A percentile compares a stretch with the other conserved stretches of the same genome.
These are phyloP conservation scores for Calephelis perditalis DNA, from an alignment of 2,888 invertebrate species.

Conservation along the genomic window DNA sequence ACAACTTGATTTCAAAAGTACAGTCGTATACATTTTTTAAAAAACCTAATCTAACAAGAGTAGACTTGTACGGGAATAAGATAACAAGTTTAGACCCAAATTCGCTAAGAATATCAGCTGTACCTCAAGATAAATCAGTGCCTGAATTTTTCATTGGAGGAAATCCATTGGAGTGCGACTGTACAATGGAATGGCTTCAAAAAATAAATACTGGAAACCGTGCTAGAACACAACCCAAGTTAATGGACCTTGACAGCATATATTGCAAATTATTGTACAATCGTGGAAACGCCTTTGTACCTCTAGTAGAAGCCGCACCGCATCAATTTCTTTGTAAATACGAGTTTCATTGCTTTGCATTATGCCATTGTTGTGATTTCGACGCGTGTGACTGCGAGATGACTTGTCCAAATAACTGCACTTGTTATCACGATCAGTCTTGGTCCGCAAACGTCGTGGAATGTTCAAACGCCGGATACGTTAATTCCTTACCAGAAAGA, in stretches of 20 bases:
- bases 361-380: conserved; percentile 94
- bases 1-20: conserved; percentile 89
- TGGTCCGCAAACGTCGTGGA: conserved; percentile 93
- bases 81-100: conserved; percentile 87
- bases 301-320: conserved; percentile 86
- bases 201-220: conserved; percentile 86
- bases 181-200: conserved; percentile 94
- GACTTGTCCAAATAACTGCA: conserved; percentile 92
- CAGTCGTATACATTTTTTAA: conserved; percentile 93
- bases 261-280: conserved; percentile 89
- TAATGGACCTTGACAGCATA: conserved; percentile 90
- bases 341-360: conserved; percentile 89
- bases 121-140: conserved; percentile 83
- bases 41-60: conserved; percentile 89
- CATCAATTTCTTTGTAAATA: conserved; percentile 92
- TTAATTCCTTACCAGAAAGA: conserved; percentile 84
- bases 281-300: conserved; percentile 84
- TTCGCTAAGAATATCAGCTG: conserved; percentile 85
- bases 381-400: conserved; percentile 96
- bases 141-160: conserved; percentile 91
- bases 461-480: conserved; percentile 85
- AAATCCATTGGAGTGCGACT: conserved; percentile 93
- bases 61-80: conserved; percentile 89
- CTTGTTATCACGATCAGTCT: conserved; percentile 92
- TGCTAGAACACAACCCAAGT: conserved; percentile 86